Conservation (phyloP, 2,113 vertebrate genomes). For the Vireo altiloquus region DNA sequence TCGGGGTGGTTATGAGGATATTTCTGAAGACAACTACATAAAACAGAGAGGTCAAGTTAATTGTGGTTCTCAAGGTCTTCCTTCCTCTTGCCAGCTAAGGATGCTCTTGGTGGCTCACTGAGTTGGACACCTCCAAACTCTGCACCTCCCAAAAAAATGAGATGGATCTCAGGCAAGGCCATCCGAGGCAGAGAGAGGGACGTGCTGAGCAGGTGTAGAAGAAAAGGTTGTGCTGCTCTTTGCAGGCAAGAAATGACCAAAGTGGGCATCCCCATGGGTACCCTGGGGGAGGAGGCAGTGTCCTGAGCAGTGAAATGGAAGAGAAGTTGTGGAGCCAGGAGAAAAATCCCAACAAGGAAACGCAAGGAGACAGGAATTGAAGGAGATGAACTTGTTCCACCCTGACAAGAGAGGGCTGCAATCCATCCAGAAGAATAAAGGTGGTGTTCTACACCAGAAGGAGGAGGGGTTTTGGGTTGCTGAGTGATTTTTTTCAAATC, state of each 20-base stretch:
- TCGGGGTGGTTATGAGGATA: not conserved
- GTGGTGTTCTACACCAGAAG: not conserved
- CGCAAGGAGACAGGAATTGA: not conserved
- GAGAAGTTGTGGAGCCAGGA: not conserved
- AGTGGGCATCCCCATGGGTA: not conserved
- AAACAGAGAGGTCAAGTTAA: not conserved
- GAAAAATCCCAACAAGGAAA: not conserved
- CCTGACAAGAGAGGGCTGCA: not conserved
- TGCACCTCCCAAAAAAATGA: not conserved
- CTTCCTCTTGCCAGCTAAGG: not conserved
- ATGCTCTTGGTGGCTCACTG: not conserved
- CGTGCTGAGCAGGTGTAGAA: fast-evolving
- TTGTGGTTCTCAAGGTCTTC: not conserved
- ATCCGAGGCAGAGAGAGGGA: not conserved
- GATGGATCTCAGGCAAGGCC: not conserved
- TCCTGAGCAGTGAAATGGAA: not conserved
- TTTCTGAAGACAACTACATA: not conserved
- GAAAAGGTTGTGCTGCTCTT: not conserved
- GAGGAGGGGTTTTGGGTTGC: not conserved
- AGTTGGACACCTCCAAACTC: not conserved
- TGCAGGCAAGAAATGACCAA: not conserved
- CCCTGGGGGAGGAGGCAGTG: not conserved
- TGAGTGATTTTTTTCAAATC: not conserved
- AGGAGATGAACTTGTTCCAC: not conserved
- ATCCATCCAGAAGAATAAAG: not conserved